Percentiles rank a stretch among this genome's conserved stretches.
Conservation (phyloP, 2,888 invertebrate genomes). For the Nephrotoma guestfalica region DNA sequence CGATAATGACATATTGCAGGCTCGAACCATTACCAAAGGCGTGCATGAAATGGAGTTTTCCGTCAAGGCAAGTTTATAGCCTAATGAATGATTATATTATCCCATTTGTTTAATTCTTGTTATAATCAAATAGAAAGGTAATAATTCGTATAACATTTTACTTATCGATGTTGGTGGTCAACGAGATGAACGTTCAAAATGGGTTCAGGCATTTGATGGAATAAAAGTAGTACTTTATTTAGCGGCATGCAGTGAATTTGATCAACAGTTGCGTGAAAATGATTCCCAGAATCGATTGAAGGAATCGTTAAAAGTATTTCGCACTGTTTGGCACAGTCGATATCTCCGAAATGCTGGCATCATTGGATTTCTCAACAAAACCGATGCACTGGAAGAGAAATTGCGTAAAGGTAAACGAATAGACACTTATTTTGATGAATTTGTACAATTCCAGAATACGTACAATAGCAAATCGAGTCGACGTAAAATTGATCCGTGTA, state of each 20-base stretch:
- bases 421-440: conserved; percentile 51
- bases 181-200: conserved; percentile 63
- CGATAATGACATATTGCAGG: conserved; percentile 61
- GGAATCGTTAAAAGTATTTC: conserved; percentile 57
- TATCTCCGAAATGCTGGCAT: conserved; percentile 60
- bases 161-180: conserved; percentile 81
- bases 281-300: conserved; percentile 49
- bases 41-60: conserved; percentile 63
- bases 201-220: conserved; percentile 67
- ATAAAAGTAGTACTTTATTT: conserved; percentile 69
- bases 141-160: conserved; percentile 46
- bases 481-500: conserved; percentile 18
- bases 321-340: conserved; percentile 54
- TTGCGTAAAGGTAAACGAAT: conserved; percentile 47
- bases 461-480: neutral
- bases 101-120: conserved; percentile 23
- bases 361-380: conserved; percentile 71
- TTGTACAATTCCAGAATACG: conserved; percentile 33
- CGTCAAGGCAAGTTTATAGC: conserved; percentile 37
- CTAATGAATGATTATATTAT: neutral
- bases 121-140: conserved; percentile 51
- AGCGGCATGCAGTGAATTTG: conserved; percentile 67
- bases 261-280: conserved; percentile 60
- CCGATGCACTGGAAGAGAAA: conserved; percentile 59
- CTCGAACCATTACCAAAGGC: conserved; percentile 56